A percentile compares a stretch with the other conserved stretches of the same genome.
These are phyloP conservation scores for Corythornis leucogaster DNA, from an alignment of 2,797 vertebrate species.

Conservation along the genomic window DNA sequence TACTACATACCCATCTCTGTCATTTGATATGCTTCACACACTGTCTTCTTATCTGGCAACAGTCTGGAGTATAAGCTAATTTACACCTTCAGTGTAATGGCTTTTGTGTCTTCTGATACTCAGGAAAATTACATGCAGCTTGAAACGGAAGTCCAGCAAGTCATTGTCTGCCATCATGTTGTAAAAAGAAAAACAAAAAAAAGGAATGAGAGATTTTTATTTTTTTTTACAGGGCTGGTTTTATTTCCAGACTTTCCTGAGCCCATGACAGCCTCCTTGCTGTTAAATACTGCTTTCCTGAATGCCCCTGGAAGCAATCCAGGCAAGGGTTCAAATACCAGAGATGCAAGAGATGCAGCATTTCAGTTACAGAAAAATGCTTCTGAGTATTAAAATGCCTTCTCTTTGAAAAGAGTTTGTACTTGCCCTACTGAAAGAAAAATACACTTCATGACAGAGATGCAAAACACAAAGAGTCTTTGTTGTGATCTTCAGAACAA, in stretches of 20 bases:
- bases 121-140: neutral
- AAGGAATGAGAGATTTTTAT: neutral
- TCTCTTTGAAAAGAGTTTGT: neutral
- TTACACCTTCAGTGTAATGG: conserved; percentile 29
- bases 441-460: neutral
- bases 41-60: neutral
- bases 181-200: conserved; percentile 22
- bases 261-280: neutral
- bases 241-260: neutral
- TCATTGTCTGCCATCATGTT: neutral
- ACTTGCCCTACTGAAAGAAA: neutral
- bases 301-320: neutral
- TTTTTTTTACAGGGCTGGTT: neutral
- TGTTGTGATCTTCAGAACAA: neutral
- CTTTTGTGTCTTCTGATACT: conserved; percentile 1
- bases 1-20: neutral
- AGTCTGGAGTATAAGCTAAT: conserved; percentile 17
- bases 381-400: neutral
- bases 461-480: neutral
- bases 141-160: conserved; percentile 30
- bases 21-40: conserved; percentile 11
- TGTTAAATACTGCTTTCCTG: neutral
- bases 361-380: neutral
- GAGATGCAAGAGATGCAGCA: neutral
- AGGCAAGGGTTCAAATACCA: neutral